Base-by-base conservation (phyloP, 2,888 invertebrate genomes). In the Heliconius hortense region DNA sequence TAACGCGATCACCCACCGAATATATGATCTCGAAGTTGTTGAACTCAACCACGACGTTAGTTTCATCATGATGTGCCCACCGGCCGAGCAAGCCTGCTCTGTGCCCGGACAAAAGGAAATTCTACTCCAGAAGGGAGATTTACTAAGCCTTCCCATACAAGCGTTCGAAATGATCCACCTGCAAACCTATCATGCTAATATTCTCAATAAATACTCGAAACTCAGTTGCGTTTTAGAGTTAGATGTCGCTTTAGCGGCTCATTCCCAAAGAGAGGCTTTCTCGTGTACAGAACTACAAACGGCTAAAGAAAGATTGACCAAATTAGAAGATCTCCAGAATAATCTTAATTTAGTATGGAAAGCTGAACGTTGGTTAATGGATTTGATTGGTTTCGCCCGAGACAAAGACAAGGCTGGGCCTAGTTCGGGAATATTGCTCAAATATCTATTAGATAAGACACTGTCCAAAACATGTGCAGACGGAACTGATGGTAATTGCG, bases 131-230 rank as follows among this genome's bases (percentile, higher is more conserved):
- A 95, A 97, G 75, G 96, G 97, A 8, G 98, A 98, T 86, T 94
- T 98, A 73, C 95, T 98, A 66, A 97, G 98, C 78, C 94, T 99
- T 75, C 99, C 99, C 0, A 97, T 99, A 63, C 98, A 99, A 90
- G 98, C 97, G 0, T 97, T 97, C 84, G 97, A 98, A 95, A 97
- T 98, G 98, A 98, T 99, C 78, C 99, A 99, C 88, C 95, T 99
- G 79, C 97, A 96, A 85, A 98, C 99, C 3, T 99, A 99, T 90
- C 98, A 99, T 86, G 96, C 96, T 71, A 97, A 96, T 82, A 97
- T 99, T 79, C 96, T 99, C 74, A 96, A 97, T 83, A 96, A 98
- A 86, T 99, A 99, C 92, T 97, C 98, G 3, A 96, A 98, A 77
- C 94, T 99, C 24, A 99, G 98, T 82, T 98, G 98, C 82, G 97